Conservation (phyloP, 2,113 vertebrate species). For the Montifringilla adamsi region DNA sequence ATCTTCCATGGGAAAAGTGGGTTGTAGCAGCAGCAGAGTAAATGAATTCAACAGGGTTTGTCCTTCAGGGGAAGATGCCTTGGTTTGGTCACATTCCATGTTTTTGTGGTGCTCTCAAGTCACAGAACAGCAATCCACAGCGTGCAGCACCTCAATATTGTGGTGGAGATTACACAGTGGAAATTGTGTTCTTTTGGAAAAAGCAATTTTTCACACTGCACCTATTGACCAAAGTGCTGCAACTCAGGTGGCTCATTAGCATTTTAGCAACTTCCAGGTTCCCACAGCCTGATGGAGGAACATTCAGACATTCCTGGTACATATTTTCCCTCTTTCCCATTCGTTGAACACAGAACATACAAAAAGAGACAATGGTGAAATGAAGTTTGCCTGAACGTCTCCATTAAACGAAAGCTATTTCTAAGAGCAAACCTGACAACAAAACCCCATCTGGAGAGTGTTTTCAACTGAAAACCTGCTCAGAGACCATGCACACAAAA, state of each 20-base stretch:
- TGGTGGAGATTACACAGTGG: neutral
- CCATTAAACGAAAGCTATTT: neutral
- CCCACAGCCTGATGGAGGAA: neutral
- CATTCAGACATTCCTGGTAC: neutral
- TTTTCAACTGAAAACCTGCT: neutral
- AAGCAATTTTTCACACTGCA: neutral
- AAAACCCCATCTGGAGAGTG: neutral
- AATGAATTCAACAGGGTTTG: neutral
- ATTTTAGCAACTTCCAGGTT: neutral
- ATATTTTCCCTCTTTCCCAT: neutral
- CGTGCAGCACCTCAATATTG: neutral
- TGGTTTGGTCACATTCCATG: neutral
- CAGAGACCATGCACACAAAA: rapidly evolving
- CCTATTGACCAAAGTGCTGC: neutral
- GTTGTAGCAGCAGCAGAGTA: neutral
- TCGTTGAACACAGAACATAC: neutral
- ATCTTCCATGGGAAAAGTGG: neutral
- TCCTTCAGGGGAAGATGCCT: neutral
- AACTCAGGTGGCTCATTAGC: neutral
- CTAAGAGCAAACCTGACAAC: neutral
- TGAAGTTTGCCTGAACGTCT: neutral
- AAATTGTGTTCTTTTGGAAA: neutral
- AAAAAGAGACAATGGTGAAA: neutral
- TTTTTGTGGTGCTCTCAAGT: neutral
- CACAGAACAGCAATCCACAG: neutral